These are phyloP conservation scores for Pampus argenteus DNA, from an alignment of 2,797 vertebrate species.

Conservation along the genomic window DNA sequence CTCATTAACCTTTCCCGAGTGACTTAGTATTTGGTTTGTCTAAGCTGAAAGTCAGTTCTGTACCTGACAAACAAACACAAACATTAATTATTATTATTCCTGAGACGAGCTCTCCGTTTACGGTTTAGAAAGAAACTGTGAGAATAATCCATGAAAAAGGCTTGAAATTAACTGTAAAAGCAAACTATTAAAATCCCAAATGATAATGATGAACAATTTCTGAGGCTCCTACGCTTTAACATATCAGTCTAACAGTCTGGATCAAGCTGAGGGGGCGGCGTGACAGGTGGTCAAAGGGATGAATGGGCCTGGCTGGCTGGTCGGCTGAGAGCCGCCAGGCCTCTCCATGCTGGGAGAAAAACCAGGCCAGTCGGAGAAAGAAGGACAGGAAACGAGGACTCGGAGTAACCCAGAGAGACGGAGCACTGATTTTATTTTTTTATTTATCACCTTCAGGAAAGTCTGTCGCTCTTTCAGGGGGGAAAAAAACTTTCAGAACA, in stretches of 20 bases:
- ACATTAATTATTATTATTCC: neutral
- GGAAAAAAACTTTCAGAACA: constrained; percentile 14
- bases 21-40: constrained; percentile 41
- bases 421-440: neutral
- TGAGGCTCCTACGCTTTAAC: constrained; percentile 23
- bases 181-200: constrained; percentile 8
- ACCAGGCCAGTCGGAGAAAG: constrained; percentile 53
- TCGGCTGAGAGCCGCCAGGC: constrained; percentile 47
- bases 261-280: constrained; percentile 46
- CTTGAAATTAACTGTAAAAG: neutral
- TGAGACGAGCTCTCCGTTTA: neutral
- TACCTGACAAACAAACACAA: neutral
- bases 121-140: neutral
- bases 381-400: constrained; percentile 57
- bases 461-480: constrained; percentile 12
- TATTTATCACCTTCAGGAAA: constrained; percentile 35
- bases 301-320: constrained; percentile 59
- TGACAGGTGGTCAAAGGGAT: constrained; percentile 72
- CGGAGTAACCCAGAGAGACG: constrained; percentile 41
- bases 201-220: neutral
- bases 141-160: neutral
- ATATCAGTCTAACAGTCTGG: constrained; percentile 37
- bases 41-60: constrained; percentile 21
- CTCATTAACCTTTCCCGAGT: constrained; percentile 58
- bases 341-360: constrained; percentile 53